Evolutionary conservation across 1,140 invertebrate species (phyloP), one percentile per base, ranked within the genome.

Genomic region (Procambarus virginalis): DNA sequence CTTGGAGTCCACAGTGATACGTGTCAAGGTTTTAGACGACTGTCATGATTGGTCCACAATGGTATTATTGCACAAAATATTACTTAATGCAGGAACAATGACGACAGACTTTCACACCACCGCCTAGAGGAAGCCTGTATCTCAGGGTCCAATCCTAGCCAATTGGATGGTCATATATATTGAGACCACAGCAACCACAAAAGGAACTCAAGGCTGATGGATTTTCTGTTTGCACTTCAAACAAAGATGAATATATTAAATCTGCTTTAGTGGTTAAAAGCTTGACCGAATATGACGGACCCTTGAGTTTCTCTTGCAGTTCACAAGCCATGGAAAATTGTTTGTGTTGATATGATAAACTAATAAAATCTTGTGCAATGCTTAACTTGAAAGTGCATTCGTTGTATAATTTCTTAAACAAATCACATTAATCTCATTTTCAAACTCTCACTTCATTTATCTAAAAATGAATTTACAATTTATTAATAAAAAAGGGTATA

Each of bases 381-480:
- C 78, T 80, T 81, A 87, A 87, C 85, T 87, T 87, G 60, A 87
- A 87, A 81, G 86, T 87, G 86, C 86, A 81, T 87, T 87, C 86
- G 86, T 87, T 87, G 86, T 87, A 87, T 87, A 87, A 87, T 87
- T 78, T 55, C 77, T 87, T 73, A 9, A 87, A 81, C 81, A 86
- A 87, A 87, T 76, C 77, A 80, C 81, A 46, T n/a, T n/a, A 87
- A 77, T 55, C 77, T 46, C 78, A 46, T 70, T 51, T 46, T 87
- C 64, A 73, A 22, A 81, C 46, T 76, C 77, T 58, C 84, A 85
- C 70, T 55, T 78, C 51, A n/a, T 80, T 80, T 60, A 70, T 6
- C 77, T 87, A 80, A 48, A 34, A 80, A 64, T 70, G 81, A 81
- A 78, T 80, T 80, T 81, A 78, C 79, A 81, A 55, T 86, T 86